These are phyloP conservation scores for Atta cephalotes DNA, from an alignment of 1,140 invertebrate species.

Conservation along the genomic window DNA sequence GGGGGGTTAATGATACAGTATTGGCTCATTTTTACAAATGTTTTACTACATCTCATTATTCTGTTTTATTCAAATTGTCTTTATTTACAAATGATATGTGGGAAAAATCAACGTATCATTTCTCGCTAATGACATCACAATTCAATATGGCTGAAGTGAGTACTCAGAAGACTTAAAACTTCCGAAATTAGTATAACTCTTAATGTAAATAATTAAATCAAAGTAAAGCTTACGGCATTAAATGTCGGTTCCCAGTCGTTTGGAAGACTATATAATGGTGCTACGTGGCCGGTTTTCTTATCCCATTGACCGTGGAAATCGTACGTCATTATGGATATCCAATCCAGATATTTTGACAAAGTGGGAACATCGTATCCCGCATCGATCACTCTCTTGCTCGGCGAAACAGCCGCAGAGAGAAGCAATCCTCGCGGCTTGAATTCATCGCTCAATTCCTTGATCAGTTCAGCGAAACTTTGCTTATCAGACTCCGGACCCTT, in stretches of 20 bases:
- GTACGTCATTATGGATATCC: constrained; percentile 96
- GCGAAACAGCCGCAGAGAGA: constrained; percentile 94
- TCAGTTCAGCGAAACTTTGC: constrained; percentile 90
- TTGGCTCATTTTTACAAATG: no score
- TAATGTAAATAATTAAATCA: constrained; percentile 14
- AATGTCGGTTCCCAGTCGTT: constrained; percentile 91
- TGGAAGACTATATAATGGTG: constrained; percentile 92
- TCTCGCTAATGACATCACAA: no score
- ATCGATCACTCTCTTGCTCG: constrained; percentile 93
- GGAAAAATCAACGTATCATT: no score
- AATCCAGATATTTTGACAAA: constrained; percentile 88
- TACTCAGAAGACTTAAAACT: no score
- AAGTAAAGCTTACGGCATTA: constrained; percentile 88
- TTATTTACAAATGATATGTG: no score
- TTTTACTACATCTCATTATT: no score
- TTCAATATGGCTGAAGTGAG: no score
- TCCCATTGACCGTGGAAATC: constrained; percentile 97
- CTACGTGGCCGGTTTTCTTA: constrained; percentile 94
- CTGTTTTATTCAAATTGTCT: no score
- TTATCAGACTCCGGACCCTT: constrained; percentile 93
- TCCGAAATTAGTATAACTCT: background rate
- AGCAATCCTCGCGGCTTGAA: constrained; percentile 91
- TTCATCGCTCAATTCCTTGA: constrained; percentile 90
- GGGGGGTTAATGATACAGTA: no score
- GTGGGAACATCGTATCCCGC: constrained; percentile 89